Base-by-base conservation (phyloP, 2,888 invertebrate species). In the Orthosia gothica region DNA sequence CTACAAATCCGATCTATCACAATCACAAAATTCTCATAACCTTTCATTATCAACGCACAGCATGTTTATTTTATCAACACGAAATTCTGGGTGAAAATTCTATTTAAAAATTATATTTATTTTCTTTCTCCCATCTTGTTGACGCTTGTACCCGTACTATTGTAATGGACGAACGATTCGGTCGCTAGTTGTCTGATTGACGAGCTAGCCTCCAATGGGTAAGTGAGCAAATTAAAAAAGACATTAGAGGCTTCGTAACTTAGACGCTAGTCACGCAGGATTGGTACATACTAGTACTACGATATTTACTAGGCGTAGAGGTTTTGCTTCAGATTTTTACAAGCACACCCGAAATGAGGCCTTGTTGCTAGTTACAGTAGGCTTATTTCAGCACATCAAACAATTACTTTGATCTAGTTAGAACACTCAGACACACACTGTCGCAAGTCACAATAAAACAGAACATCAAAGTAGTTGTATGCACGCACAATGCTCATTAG, bases 111-210 rank as follows among this genome's bases (percentile, higher is more conserved):
- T 87, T 92, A 91, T 92, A 92, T 92, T 92, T 94, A 95, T 94
- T 95, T 92, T 95, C 92, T 96, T 94, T 95, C 94, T 94, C 94
- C 94, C 95, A 92, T 94, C 91, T 94, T 94, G 85, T 94, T 94
- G 89, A 92, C 93, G 95, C 95, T 95, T 96, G 91, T 93, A 92
- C 95, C 94, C 92, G 91, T 94, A 92, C 90, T 94, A 91, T 91
- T 93, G 88, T 94, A 90, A 90, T 90, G 96, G 95, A 95, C 89
- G 90, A 93, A 95, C 90, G 90, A 91, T 89, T 92, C 89, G 88
- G 89, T 93, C 90, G 92, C 91, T 95, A 98, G 98, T 98, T 98
- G 98, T 98, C 97, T 98, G 97, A 98, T 98, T 97, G 98, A 98
- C 97, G 98, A 98, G 97, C 97, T 98, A 97, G 97, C 98, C 92